These are phyloP conservation scores for Agonopterix heracliana DNA, from an alignment of 2,888 invertebrate species.

Conservation along the genomic window DNA sequence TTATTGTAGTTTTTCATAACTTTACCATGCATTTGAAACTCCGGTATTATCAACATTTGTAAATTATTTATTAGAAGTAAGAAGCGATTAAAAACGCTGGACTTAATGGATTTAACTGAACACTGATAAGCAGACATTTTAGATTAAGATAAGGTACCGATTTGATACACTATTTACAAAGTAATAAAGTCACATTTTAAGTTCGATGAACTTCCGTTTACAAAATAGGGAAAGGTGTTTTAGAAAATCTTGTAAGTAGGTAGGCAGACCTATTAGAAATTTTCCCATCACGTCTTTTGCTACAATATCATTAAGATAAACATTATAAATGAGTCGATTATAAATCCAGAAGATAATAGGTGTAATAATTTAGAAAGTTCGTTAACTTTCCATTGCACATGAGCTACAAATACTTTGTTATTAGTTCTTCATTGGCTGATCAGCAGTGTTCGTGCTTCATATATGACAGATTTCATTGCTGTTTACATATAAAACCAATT, in stretches of 20 bases:
- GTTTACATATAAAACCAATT: too few relatives aligned
- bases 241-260: constrained; percentile 26
- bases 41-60: too few relatives aligned
- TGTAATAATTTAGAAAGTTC: constrained; percentile 15
- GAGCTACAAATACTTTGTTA: too few relatives aligned
- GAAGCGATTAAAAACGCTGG: background rate
- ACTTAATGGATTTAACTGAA: constrained; percentile 19
- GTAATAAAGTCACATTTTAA: constrained; percentile 30
- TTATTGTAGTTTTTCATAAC: too few relatives aligned
- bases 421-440: too few relatives aligned
- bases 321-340: too few relatives aligned
- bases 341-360: constrained; percentile 3
- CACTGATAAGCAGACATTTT: constrained; percentile 43
- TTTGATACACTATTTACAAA: constrained; percentile 24
- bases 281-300: constrained; percentile 29
- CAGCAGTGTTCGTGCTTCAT: too few relatives aligned
- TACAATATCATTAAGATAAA: constrained; percentile 5
- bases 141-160: constrained; percentile 51
- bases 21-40: too few relatives aligned
- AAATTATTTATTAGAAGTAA: too few relatives aligned
- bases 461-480: too few relatives aligned
- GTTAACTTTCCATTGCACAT: constrained; percentile 11
- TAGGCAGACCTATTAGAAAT: constrained; percentile 17
- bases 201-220: constrained; percentile 69
- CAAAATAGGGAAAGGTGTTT: constrained; percentile 52